These are phyloP conservation scores for western clawed frog (Xenopus tropicalis) DNA, from an alignment of 2,113 vertebrate genomes.

Conservation along the genomic window DNA sequence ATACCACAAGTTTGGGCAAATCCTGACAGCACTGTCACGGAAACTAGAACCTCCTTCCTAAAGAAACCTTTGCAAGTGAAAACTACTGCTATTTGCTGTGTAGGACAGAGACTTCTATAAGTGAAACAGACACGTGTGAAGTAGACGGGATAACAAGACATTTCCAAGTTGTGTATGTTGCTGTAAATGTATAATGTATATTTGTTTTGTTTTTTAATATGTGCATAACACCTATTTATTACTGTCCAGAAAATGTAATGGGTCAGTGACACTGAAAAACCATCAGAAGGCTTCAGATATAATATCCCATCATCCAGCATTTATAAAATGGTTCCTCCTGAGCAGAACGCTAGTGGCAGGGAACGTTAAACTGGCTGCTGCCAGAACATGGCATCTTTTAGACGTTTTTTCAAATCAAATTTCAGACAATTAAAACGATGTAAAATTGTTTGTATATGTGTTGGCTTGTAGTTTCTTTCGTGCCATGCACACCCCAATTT, in stretches of 20 bases:
- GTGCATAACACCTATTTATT: constrained; percentile 26
- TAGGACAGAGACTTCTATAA: constrained; percentile 20
- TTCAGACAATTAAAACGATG: too few relatives aligned
- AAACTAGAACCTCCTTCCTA: constrained; percentile 81
- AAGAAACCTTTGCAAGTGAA: background rate
- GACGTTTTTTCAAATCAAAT: too few relatives aligned
- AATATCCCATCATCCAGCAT: background rate
- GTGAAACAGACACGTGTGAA: background rate
- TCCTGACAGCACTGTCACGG: constrained; percentile 89
- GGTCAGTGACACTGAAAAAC: background rate
- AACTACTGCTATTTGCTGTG: background rate
- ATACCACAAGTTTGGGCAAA: constrained; percentile 91
- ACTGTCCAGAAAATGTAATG: constrained; percentile 7
- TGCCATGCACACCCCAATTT: too few relatives aligned
- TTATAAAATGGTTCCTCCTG: too few relatives aligned
- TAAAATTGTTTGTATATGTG: too few relatives aligned
- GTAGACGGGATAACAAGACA: background rate
- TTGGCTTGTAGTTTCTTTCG: too few relatives aligned
- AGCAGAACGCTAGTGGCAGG: too few relatives aligned
- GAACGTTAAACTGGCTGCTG: too few relatives aligned
- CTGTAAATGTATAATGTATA: constrained; percentile 31
- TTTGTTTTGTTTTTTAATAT: constrained; percentile 15
- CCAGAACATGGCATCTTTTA: too few relatives aligned
- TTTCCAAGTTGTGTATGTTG: background rate
- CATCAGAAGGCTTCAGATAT: background rate